Conservation (phyloP, 2,797 vertebrate genomes). For the Sebastes hopkinsi region DNA sequence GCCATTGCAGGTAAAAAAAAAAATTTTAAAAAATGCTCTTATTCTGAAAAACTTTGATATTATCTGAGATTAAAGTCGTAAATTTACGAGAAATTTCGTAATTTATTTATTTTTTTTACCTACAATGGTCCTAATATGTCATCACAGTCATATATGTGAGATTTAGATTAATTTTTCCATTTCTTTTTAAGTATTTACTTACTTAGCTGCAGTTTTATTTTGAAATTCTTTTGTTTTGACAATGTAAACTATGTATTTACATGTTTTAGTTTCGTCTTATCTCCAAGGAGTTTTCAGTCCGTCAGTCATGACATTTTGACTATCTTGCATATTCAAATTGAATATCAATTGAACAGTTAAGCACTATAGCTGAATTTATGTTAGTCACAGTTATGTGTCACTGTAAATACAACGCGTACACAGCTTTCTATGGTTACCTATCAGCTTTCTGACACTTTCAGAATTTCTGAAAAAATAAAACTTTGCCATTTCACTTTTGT, state of each 20-base stretch:
- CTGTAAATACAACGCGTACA: not conserved
- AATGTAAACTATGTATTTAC: not conserved
- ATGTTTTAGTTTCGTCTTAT: not conserved
- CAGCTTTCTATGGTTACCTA: not conserved
- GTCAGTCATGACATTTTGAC: conserved; percentile 26
- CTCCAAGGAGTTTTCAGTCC: not conserved
- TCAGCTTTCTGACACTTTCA: not conserved
- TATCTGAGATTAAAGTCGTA: no score
- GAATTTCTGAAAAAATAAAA: conserved; percentile 12
- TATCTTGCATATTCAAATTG: conserved; percentile 1
- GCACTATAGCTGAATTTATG: not conserved
- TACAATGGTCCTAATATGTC: no score
- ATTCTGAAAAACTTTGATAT: no score
- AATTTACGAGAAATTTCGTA: no score
- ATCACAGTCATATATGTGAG: not conserved
- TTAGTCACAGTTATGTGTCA: not conserved
- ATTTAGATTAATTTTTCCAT: not conserved
- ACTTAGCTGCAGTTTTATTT: not conserved
- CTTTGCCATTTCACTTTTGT: not conserved
- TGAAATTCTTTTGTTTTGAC: not conserved
- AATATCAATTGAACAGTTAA: not conserved
- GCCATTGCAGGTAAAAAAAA: no score
- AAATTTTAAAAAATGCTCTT: no score
- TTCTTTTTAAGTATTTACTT: not conserved
- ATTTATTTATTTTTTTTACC: no score